phyloP scores from a whole-genome alignment of 2,797 vertebrate genomes.

The Brotula barbata region DNA sequence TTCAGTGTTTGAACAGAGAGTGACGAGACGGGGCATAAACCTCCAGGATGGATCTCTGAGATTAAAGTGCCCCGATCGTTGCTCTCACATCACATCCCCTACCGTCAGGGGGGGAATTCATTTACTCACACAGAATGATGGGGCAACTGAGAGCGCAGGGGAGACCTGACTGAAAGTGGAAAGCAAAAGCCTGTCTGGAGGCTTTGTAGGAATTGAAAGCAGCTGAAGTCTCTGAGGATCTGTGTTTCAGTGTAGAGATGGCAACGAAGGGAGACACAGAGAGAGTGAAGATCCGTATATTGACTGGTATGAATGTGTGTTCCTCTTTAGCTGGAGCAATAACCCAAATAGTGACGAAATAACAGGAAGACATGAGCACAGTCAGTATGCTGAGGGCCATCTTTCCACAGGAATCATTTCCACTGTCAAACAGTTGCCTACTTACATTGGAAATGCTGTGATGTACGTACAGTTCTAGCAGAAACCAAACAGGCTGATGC shows the following conservation, averaged over 20 bases:
- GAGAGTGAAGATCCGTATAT: constrained; percentile 27
- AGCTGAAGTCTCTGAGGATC: constrained; percentile 59
- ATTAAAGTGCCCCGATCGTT: constrained; percentile 76
- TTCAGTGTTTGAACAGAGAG: constrained; percentile 79
- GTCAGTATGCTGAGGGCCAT: neutral
- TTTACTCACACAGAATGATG: constrained; percentile 71
- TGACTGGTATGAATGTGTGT: constrained; percentile 27
- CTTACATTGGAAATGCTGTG: neutral
- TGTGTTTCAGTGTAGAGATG: constrained; percentile 46
- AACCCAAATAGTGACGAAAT: constrained; percentile 13
- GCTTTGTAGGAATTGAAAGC: constrained; percentile 68
- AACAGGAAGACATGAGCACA: constrained; percentile 3
- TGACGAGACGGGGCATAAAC: constrained; percentile 64
- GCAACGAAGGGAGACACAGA: constrained; percentile 27
- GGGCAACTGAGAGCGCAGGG: constrained; percentile 54
- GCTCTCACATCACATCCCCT: constrained; percentile 73
- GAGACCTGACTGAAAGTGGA: constrained; percentile 65
- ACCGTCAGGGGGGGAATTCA: constrained; percentile 74
- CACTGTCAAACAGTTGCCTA: too few species aligned
- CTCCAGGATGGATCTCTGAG: constrained; percentile 75
- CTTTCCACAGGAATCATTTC: too few species aligned
- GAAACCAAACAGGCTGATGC: neutral
- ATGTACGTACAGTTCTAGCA: neutral
- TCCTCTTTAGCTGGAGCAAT: constrained; percentile 4
- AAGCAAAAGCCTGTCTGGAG: constrained; percentile 66